Percentiles rank a stretch among this genome's conserved stretches.
Conservation (phyloP, 1,140 invertebrate species). For the Solen grandis region DNA sequence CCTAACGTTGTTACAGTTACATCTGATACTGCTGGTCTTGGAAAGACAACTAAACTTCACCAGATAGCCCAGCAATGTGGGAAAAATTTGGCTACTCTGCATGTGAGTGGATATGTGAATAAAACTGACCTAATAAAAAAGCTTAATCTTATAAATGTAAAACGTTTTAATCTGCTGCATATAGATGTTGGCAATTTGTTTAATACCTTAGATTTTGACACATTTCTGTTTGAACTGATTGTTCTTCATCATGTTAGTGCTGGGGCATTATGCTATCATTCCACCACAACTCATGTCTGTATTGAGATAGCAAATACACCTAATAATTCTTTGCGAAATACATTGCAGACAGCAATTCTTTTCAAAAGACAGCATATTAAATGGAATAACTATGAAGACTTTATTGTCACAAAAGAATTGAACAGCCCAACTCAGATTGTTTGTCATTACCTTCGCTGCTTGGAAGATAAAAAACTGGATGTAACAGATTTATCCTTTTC, state of each 20-base stretch:
- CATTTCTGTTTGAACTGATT: slow-evolving; percentile 61
- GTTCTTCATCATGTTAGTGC: slow-evolving; percentile 43
- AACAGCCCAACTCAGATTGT: slow-evolving; percentile 66
- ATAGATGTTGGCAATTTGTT: slow-evolving; percentile 55
- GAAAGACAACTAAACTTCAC: slow-evolving; percentile 58
- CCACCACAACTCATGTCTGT: slow-evolving; percentile 44
- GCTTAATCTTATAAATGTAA: slow-evolving; percentile 9
- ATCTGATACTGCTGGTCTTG: slow-evolving; percentile 58
- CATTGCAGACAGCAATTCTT: slow-evolving; percentile 45
- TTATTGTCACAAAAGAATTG: slow-evolving; percentile 46
- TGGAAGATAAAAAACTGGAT: slow-evolving; percentile 49
- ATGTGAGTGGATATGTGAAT: slow-evolving; percentile 45
- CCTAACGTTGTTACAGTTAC: slow-evolving; percentile 43
- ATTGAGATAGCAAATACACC: slow-evolving; percentile 64
- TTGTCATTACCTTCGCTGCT: slow-evolving; percentile 55
- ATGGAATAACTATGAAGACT: slow-evolving; percentile 59
- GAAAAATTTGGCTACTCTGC: slow-evolving; percentile 32
- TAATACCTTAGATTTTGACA: slow-evolving; percentile 50
- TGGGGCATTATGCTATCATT: slow-evolving; percentile 31
- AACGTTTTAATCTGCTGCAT: slow-evolving; percentile 45
- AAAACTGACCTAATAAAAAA: slow-evolving; percentile 14
- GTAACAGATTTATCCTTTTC: slow-evolving; percentile 52
- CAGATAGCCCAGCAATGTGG: neutral
- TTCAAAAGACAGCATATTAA: slow-evolving; percentile 52
- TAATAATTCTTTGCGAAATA: slow-evolving; percentile 44